Evolutionary conservation across 2,888 invertebrate species (phyloP).

Genomic region (Hipparchia sbordonii): DNA sequence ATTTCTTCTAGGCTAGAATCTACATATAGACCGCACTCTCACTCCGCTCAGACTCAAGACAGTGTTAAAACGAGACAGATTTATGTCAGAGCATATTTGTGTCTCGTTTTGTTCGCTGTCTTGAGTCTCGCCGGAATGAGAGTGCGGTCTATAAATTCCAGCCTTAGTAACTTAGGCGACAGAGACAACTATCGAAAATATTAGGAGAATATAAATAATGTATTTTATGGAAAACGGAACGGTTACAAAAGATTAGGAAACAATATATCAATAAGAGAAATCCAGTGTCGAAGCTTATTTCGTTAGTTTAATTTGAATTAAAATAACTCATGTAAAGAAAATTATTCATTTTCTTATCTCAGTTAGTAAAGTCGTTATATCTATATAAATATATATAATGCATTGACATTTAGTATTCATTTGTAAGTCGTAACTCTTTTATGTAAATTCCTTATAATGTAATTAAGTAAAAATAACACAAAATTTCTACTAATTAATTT

Average conservation of each 20-base stretch:
- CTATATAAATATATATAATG: slow-evolving; percentile 4
- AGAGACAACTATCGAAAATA: neutral
- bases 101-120: no score
- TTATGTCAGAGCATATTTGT: no score
- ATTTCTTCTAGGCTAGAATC: no score
- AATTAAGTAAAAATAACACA: slow-evolving; percentile 7
- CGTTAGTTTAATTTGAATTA: neutral
- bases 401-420: slow-evolving; percentile 20
- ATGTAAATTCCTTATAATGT: slow-evolving; percentile 16
- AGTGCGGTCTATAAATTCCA: no score
- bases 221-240: neutral
- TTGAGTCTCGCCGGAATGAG: no score
- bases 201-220: no score
- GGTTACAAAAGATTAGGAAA: neutral
- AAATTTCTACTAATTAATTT: slow-evolving; percentile 23
- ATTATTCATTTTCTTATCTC: slow-evolving; percentile 4
- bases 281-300: neutral
- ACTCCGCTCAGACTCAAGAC: no score
- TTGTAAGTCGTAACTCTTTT: slow-evolving; percentile 14
- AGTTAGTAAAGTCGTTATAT: slow-evolving; percentile 5
- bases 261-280: neutral
- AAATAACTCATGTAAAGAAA: neutral
- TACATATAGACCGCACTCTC: no score
- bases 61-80: no score
- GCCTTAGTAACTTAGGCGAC: neutral